Evolutionary conservation across 2,888 invertebrate genomes (phyloP), one percentile per base, ranked within the genome.

Genomic region (Leucozona laternaria): DNA sequence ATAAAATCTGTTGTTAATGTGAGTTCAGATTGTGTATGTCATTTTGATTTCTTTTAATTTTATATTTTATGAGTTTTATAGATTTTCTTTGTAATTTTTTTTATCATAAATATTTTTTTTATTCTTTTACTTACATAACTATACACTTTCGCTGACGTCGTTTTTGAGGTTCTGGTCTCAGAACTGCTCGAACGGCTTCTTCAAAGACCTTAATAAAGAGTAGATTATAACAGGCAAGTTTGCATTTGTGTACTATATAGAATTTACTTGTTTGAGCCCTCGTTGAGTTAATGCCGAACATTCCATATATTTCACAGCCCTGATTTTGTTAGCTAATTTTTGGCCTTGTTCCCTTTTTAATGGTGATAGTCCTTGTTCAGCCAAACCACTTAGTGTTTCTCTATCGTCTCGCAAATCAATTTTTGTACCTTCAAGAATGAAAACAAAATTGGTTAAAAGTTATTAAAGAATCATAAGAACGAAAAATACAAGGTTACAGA

Each of bases 271-370:
- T 93, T 98, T 98, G 78, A 99, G 95, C 88, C 99, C 99, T 91
- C 99, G 95, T 93, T 99, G 99, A 90, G 99, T 99, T 89, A 99
- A 94, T 83, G 99, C 99, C 75, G 99, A 99, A 93, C 99, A 99
- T 94, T 99, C 99, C 96, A 99, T 97, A 93, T 99, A 99, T 94
- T 98, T 98, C 78, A 98, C 98, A 89, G 99, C 99, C 93, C 99
- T 95, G 91, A 99, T 97, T 96, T 99, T 99, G 93, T 98, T 98
- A 55, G 99, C 98, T 94, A 99, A 94, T 93, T 99, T 99, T 93
- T 98, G 98, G 80, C 99, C 99, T 93, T 99, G 99, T 93, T 99
- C 99, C 89, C 98, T 94, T 93, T 98, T 98, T 88, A 99, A 96
- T 17, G 99, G 98, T 89, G 98, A 97, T 91, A 99, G 95, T 81